These are phyloP conservation scores for Xenopus borealis DNA, from an alignment of 2,113 vertebrate genomes.

Conservation along the genomic window DNA sequence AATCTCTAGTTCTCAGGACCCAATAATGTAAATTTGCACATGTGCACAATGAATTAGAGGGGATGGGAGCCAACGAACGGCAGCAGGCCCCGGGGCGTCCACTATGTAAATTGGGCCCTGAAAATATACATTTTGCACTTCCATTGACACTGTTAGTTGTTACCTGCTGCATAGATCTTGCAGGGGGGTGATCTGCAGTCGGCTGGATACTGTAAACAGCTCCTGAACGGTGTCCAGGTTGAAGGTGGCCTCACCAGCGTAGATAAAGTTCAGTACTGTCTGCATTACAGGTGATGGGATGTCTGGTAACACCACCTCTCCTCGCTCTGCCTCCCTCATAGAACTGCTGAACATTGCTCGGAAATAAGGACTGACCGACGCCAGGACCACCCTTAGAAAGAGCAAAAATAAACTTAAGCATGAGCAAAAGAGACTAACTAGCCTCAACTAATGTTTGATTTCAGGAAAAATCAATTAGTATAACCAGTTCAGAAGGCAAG, in stretches of 20 bases:
- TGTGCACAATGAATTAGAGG: too few species aligned
- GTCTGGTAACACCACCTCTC: slow-evolving; percentile 74
- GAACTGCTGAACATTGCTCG: slow-evolving; percentile 78
- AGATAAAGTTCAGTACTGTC: slow-evolving; percentile 72
- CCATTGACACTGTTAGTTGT: background rate
- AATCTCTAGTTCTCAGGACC: too few species aligned
- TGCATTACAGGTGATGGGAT: slow-evolving; percentile 73
- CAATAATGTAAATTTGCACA: too few species aligned
- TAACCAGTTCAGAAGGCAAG: too few species aligned
- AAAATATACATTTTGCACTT: too few species aligned
- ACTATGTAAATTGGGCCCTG: too few species aligned
- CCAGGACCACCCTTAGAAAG: slow-evolving; percentile 66
- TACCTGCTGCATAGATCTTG: slow-evolving; percentile 77
- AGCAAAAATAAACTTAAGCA: background rate
- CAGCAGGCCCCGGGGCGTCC: too few species aligned
- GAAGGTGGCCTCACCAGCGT: slow-evolving; percentile 71
- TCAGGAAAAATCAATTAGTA: too few species aligned
- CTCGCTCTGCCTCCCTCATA: slow-evolving; percentile 73
- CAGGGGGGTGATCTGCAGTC: slow-evolving; percentile 75
- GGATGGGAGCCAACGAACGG: too few species aligned
- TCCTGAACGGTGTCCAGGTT: slow-evolving; percentile 74
- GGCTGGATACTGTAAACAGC: slow-evolving; percentile 73
- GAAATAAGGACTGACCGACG: slow-evolving; percentile 76
- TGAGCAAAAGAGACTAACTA: slow-evolving; percentile 5
- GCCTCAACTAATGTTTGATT: too few species aligned